Conservation (phyloP, 2,888 invertebrate species). For the Eristalinus sepulchralis region DNA sequence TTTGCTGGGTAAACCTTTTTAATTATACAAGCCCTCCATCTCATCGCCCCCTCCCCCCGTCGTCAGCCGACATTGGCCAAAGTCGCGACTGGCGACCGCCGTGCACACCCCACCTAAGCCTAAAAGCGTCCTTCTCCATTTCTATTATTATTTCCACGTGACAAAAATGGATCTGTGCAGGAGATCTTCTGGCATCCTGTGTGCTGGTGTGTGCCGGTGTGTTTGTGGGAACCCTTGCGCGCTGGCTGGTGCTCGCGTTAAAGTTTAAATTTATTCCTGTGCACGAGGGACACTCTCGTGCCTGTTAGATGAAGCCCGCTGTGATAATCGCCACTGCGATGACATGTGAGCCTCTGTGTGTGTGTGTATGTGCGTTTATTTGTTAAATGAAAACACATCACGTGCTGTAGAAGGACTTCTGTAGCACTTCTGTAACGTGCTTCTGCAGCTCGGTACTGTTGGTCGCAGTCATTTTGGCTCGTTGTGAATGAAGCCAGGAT, state of each 20-base stretch:
- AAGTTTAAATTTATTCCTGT: slow-evolving; percentile 51
- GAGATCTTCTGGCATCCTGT: slow-evolving; percentile 4
- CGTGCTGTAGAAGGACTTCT: slow-evolving; percentile 25
- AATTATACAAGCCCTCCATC: slow-evolving; percentile 35
- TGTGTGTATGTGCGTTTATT: slow-evolving; percentile 7
- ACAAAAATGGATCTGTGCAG: slow-evolving; percentile 45
- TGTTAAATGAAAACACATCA: slow-evolving; percentile 29
- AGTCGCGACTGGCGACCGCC: neutral
- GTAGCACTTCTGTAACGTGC: slow-evolving; percentile 19
- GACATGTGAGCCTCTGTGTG: too few species aligned
- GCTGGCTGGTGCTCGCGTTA: slow-evolving; percentile 18
- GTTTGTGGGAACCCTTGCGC: slow-evolving; percentile 11
- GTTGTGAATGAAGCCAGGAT: slow-evolving; percentile 26
- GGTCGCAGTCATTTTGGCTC: neutral
- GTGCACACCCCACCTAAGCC: neutral
- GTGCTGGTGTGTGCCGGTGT: neutral
- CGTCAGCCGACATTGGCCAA: neutral
- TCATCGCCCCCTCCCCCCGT: neutral
- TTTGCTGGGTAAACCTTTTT: slow-evolving; percentile 54
- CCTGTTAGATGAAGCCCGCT: neutral
- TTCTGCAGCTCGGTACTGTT: neutral
- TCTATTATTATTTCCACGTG: slow-evolving; percentile 60
- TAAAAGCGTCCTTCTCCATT: slow-evolving; percentile 53
- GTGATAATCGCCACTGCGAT: slow-evolving; percentile 14
- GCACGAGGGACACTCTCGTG: slow-evolving; percentile 41